Percentiles rank a stretch among this genome's conserved stretches.
These are phyloP conservation scores for Rhaphigaster nebulosa DNA, from an alignment of 2,888 invertebrate genomes.

Conservation along the genomic window DNA sequence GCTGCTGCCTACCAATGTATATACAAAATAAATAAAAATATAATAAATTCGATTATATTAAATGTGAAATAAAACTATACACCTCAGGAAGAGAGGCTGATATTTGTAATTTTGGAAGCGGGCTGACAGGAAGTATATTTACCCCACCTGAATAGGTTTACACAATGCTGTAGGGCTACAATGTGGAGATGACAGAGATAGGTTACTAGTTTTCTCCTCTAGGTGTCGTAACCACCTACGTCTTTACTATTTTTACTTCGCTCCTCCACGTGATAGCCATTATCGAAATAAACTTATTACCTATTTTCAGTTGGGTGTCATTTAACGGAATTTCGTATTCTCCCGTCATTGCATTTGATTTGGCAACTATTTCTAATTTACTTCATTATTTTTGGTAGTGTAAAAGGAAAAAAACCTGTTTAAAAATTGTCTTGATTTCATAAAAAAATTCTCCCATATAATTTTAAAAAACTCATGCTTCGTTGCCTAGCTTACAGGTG, in stretches of 20 bases:
- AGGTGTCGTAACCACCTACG: slow-evolving; percentile 49
- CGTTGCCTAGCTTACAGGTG: too few relatives aligned
- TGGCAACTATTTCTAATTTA: too few relatives aligned
- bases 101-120: background rate
- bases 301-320: background rate
- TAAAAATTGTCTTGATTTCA: too few relatives aligned
- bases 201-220: slow-evolving; percentile 48
- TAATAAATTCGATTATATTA: background rate
- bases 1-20: background rate
- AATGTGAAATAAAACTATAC: background rate
- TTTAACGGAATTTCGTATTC: background rate
- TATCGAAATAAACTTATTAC: slow-evolving; percentile 45
- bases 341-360: too few relatives aligned
- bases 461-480: too few relatives aligned
- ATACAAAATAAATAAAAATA: background rate
- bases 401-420: too few relatives aligned
- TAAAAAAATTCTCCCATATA: too few relatives aligned
- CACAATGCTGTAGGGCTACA: background rate
- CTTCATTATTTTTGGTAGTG: too few relatives aligned
- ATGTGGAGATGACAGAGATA: slow-evolving; percentile 47
- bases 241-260: slow-evolving; percentile 52
- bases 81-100: background rate
- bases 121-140: background rate
- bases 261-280: slow-evolving; percentile 41
- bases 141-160: background rate